phyloP scores from a whole-genome alignment of 2,113 vertebrate genomes.

The Percopsis transmontana region DNA sequence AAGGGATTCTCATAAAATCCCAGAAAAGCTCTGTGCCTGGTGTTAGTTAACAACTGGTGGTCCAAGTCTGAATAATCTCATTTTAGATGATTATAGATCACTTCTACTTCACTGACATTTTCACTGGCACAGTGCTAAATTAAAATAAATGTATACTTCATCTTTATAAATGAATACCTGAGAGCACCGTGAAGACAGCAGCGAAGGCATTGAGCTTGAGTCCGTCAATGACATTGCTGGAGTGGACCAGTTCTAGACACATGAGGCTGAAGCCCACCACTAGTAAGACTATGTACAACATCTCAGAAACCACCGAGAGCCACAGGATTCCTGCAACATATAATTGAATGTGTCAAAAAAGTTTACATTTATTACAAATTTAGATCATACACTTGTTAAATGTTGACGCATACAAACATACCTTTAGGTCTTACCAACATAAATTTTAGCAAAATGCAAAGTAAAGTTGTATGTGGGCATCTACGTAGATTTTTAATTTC shows the following conservation, averaged over 20 bases:
- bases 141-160: not conserved
- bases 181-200: conserved; percentile 95
- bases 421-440: too few species aligned
- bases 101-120: not conserved
- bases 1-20: not conserved
- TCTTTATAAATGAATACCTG: conserved; percentile 76
- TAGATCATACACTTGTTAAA: too few species aligned
- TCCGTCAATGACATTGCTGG: conserved; percentile 92
- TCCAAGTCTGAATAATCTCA: not conserved
- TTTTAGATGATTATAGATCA: too few species aligned
- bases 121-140: not conserved
- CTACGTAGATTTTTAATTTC: too few species aligned
- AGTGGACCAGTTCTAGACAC: conserved; percentile 92
- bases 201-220: conserved; percentile 98
- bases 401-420: conserved; percentile 11
- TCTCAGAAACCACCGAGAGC: conserved; percentile 92
- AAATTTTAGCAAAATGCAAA: too few species aligned
- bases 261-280: conserved; percentile 95
- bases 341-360: not conserved
- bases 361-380: too few species aligned
- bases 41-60: not conserved
- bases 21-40: not conserved
- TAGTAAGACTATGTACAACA: conserved; percentile 91
- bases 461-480: too few species aligned
- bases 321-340: conserved; percentile 88